Evolutionary conservation across 2,888 invertebrate species (phyloP).

Genomic region (Zygogramma bicolorata): DNA sequence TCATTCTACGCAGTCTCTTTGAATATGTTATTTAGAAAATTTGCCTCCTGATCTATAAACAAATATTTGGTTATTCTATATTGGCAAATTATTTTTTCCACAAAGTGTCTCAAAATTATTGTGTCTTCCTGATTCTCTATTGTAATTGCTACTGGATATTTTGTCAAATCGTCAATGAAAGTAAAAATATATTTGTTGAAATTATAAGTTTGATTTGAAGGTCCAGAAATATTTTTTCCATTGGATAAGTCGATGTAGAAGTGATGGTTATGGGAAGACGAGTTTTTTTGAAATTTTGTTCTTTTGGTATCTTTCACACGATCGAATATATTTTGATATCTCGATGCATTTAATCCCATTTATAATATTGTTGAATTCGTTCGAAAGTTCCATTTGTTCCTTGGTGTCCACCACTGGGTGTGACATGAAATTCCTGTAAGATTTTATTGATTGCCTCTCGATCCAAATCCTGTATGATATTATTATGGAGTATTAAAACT

Average conservation of each 20-base stretch:
- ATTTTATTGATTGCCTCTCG: not conserved
- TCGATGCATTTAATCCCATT: too few relatives aligned
- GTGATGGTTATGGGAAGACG: not conserved
- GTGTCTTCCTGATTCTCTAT: constrained; percentile 2
- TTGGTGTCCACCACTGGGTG: not conserved
- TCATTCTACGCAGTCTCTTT: too few relatives aligned
- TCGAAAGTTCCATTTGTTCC: not conserved
- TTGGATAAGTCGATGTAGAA: not conserved
- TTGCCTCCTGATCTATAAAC: not conserved
- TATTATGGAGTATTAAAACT: not conserved
- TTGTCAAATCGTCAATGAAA: too few relatives aligned
- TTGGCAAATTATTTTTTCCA: not conserved
- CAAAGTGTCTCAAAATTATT: not conserved
- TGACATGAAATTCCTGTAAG: not conserved
- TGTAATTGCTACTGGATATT: too few relatives aligned
- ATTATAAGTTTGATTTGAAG: not conserved
- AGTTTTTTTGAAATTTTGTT: not conserved
- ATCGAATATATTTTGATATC: not conserved
- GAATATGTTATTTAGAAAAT: not conserved
- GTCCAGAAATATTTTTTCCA: not conserved
- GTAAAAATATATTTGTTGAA: not conserved
- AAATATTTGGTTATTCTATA: not conserved
- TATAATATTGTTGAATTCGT: too few relatives aligned
- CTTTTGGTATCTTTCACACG: not conserved
- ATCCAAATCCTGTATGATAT: not conserved